Conservation (phyloP, 2,113 vertebrate species). For the Centropristis striata region DNA sequence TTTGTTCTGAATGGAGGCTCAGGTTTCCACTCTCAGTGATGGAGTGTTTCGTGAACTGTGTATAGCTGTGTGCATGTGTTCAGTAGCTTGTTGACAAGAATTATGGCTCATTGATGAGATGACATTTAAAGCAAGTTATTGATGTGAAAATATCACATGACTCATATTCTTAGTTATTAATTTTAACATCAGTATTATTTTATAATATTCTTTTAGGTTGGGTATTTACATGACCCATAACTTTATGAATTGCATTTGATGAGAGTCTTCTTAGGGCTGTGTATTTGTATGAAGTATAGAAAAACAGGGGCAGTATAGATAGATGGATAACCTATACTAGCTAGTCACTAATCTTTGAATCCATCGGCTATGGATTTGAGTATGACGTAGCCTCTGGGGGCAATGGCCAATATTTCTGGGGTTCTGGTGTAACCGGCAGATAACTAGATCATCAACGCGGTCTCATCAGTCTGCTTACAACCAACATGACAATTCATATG, state of each 20-base stretch:
- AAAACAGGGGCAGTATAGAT: not conserved
- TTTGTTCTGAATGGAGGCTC: conserved; percentile 90
- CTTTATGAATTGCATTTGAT: not conserved
- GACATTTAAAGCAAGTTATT: conserved; percentile 4
- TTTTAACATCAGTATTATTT: not conserved
- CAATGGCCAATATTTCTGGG: no score
- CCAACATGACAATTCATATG: no score
- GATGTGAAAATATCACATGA: not conserved
- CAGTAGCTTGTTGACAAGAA: conserved; percentile 20
- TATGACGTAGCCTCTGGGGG: no score
- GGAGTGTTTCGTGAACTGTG: conserved; percentile 57
- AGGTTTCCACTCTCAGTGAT: conserved; percentile 89
- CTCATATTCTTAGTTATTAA: not conserved
- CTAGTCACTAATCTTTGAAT: not conserved
- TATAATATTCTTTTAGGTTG: not conserved
- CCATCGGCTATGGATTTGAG: no score
- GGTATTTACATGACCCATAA: not conserved
- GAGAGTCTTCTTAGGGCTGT: not conserved
- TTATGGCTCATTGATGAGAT: conserved; percentile 22
- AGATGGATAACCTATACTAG: not conserved
- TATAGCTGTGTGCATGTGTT: conserved; percentile 33
- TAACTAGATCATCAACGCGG: no score
- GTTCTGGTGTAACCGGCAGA: no score
- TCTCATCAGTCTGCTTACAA: no score
- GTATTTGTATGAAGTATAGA: not conserved